A percentile compares a stretch with the other conserved stretches of the same genome.
phyloP scores from a whole-genome alignment of 2,113 vertebrate species.

The Nothobranchius kuhntae region DNA sequence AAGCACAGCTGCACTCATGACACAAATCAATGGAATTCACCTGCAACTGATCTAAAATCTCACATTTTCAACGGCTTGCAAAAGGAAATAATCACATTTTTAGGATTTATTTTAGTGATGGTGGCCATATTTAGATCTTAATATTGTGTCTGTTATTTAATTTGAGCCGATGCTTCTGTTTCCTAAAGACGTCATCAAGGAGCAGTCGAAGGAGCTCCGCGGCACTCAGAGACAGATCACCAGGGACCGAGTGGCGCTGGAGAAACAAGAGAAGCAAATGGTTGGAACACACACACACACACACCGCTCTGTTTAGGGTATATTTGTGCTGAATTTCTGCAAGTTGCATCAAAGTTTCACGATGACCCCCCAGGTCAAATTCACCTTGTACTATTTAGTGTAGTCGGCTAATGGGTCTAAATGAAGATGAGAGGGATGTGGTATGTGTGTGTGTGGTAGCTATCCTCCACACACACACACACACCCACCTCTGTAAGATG shows the following conservation, averaged over 20 bases:
- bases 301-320: neutral
- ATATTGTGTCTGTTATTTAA: neutral
- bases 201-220: constrained; percentile 92
- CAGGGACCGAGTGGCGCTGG: constrained; percentile 91
- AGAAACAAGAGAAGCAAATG: constrained; percentile 97
- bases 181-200: constrained; percentile 91
- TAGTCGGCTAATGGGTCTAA: constrained; percentile 52
- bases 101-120: neutral
- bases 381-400: constrained; percentile 14
- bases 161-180: neutral
- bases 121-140: neutral
- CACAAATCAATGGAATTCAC: neutral
- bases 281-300: constrained; percentile 76
- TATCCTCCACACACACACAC: constrained; percentile 45
- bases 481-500: constrained; percentile 50
- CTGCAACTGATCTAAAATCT: neutral
- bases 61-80: neutral
- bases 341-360: constrained; percentile 58
- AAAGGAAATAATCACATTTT: neutral
- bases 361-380: constrained; percentile 15
- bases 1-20: too few relatives aligned
- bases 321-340: constrained; percentile 9
- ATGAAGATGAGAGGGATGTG: constrained; percentile 33
- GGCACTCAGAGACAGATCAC: constrained; percentile 96
- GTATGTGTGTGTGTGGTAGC: constrained; percentile 25